A percentile compares a stretch with the other conserved stretches of the same genome.
Evolutionary conservation across 2,797 vertebrate genomes (phyloP).

Genomic region (Chrosomus eos): DNA sequence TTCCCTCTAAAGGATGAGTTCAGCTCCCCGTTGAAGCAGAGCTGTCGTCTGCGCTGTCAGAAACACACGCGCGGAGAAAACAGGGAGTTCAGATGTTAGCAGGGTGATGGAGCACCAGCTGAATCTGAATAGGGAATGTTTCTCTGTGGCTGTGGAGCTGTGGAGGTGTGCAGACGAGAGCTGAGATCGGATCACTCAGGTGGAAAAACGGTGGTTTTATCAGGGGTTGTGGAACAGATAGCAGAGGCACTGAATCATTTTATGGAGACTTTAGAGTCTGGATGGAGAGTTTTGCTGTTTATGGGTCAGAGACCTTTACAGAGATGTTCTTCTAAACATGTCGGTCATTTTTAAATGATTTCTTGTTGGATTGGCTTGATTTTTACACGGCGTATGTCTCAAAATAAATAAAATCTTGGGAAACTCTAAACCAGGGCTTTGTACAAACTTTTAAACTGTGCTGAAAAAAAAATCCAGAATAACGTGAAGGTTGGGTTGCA

Average conservation of each 20-base stretch:
- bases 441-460: not conserved
- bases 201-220: slow-evolving; percentile 70
- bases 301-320: not conserved
- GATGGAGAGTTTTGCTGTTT: slow-evolving; percentile 2
- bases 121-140: slow-evolving; percentile 62
- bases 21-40: slow-evolving; percentile 68
- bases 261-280: slow-evolving; percentile 5
- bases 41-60: slow-evolving; percentile 69
- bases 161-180: not conserved
- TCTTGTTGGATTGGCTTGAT: not conserved
- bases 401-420: slow-evolving; percentile 3
- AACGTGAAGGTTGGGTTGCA: not conserved
- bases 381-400: not conserved
- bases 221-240: slow-evolving; percentile 67
- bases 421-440: not conserved
- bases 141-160: not conserved
- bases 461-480: not conserved
- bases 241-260: slow-evolving; percentile 57
- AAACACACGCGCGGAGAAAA: slow-evolving; percentile 37
- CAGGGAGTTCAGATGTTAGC: slow-evolving; percentile 70
- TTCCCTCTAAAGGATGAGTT: slow-evolving; percentile 71
- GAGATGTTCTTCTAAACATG: not conserved
- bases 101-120: slow-evolving; percentile 67
- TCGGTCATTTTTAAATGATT: not conserved
- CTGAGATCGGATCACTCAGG: slow-evolving; percentile 65